Evolutionary conservation across 2,113 vertebrate genomes (phyloP).

Genomic region (Pterocles gutturalis): DNA sequence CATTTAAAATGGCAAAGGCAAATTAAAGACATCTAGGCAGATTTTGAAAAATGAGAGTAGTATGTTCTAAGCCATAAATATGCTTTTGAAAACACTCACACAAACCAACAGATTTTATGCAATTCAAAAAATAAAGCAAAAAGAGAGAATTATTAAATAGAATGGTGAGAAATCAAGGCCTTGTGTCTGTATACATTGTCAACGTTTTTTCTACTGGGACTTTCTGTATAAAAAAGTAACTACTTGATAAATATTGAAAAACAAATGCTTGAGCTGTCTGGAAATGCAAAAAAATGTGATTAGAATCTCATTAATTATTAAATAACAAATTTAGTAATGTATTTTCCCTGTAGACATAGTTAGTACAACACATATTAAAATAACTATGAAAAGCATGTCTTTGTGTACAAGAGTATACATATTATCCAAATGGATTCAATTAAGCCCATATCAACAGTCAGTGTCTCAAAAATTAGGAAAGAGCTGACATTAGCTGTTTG

Average conservation of each 20-base stretch:
- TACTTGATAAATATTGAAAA: slow-evolving; percentile 4
- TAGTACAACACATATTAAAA: neutral
- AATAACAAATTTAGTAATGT: neutral
- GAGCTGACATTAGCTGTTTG: neutral
- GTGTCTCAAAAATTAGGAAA: neutral
- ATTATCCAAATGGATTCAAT: neutral
- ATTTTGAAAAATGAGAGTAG: neutral
- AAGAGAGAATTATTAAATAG: neutral
- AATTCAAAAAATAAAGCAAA: neutral
- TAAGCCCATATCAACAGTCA: neutral
- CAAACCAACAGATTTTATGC: neutral
- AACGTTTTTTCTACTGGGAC: neutral
- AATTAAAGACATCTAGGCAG: neutral
- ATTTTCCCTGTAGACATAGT: neutral
- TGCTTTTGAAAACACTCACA: neutral
- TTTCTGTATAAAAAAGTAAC: neutral
- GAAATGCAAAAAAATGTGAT: neutral
- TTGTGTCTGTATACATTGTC: neutral
- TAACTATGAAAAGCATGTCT: neutral
- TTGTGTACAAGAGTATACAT: neutral
- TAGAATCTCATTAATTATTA: slow-evolving; percentile 26
- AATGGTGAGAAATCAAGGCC: neutral
- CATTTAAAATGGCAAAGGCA: neutral
- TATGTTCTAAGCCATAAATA: neutral
- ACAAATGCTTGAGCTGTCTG: neutral